phyloP scores from a whole-genome alignment of 2,888 invertebrate species.

The Melinaea marsaeus region DNA sequence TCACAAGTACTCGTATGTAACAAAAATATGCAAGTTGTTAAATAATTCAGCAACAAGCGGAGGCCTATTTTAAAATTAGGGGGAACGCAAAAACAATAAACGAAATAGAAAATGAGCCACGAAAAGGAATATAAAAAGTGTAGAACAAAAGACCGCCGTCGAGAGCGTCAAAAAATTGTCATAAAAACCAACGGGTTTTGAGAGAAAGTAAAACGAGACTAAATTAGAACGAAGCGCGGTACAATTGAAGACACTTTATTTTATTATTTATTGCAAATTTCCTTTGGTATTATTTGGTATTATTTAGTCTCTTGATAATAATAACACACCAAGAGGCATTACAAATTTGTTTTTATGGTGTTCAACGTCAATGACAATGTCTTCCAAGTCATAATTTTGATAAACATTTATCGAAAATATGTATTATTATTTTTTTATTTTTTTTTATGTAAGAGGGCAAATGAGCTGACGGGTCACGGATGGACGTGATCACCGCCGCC shows the following conservation, averaged over 20 bases:
- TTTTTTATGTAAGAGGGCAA: no score
- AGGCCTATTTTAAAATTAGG: no score
- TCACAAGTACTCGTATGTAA: no score
- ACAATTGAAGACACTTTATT: neutral
- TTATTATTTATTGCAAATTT: neutral
- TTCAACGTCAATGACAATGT: neutral
- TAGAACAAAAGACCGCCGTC: conserved; percentile 48
- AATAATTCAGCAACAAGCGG: neutral
- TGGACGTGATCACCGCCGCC: no score
- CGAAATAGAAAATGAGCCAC: conserved; percentile 20
- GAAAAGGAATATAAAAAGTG: conserved; percentile 40
- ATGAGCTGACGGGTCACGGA: no score
- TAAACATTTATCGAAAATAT: neutral
- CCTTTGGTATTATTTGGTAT: neutral
- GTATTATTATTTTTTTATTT: no score
- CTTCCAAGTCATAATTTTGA: neutral
- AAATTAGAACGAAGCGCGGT: neutral
- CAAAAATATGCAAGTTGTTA: no score
- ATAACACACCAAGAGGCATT: neutral
- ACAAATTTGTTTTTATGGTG: neutral
- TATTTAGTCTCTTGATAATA: no score
- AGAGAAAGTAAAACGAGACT: conserved; percentile 9
- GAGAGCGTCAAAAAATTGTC: conserved; percentile 34
- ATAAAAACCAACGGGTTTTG: conserved; percentile 10
- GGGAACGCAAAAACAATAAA: conserved; percentile 18